Evolutionary conservation across 2,113 vertebrate species (phyloP).

Genomic region (Promerops cafer): DNA sequence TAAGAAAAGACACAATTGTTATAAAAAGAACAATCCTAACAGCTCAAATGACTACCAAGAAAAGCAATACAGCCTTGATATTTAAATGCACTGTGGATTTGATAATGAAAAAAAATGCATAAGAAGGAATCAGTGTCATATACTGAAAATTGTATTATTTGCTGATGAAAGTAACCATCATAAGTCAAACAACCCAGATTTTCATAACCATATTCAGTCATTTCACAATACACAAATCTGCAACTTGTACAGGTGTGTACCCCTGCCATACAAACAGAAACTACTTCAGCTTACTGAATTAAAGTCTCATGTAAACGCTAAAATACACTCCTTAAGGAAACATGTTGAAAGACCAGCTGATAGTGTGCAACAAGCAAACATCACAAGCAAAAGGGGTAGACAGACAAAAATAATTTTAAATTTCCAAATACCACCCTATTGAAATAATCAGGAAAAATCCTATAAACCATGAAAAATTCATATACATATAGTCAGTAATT

Average conservation of each 20-base stretch:
- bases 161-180: neutral
- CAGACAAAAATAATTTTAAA: neutral
- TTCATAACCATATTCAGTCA: neutral
- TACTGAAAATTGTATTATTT: neutral
- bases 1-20: neutral
- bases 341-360: neutral
- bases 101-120: neutral
- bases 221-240: neutral
- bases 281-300: neutral
- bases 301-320: neutral
- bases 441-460: neutral
- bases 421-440: neutral
- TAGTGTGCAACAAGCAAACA: neutral
- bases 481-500: neutral
- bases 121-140: neutral
- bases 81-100: neutral
- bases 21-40: neutral
- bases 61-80: neutral
- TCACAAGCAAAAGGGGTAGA: neutral
- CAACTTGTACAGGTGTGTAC: neutral
- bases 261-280: neutral
- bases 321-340: neutral
- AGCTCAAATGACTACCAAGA: neutral
- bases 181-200: neutral
- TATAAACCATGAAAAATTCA: neutral